Base-by-base conservation (phyloP, 2,797 vertebrate species). In the Echiichthys vipera region DNA sequence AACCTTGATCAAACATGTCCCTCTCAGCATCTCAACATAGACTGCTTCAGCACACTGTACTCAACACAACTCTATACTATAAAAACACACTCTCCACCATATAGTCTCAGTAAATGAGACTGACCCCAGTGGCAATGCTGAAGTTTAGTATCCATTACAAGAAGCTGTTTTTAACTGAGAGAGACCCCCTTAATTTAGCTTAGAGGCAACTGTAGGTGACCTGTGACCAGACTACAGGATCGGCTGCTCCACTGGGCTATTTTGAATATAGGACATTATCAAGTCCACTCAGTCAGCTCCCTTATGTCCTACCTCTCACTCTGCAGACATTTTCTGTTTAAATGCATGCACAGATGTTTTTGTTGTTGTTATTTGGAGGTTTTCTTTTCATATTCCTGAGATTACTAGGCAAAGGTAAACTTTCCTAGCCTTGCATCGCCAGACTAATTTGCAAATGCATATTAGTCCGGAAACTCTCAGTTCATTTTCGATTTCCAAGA, bases 161-260 rank as follows among this genome's bases (percentile, higher is more conserved):
- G 59, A 63, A 49, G 45, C 76, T 84, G 72, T 84, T 88, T 88
- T 87, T 87, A 85, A 80, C 75, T 2, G 0, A 45, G 51, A 20
- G 39, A 51, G 14, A 40, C 27, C 47, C 25, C 42, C 73, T 78
- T 75, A 49, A 79, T 74, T 80, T 82, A 80, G 78, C 69, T 9
- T 58, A 70, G 64, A 65, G n/a, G 18, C 67, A 61, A 46, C 81
- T 55, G 2, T 76, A 36, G 68, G 55, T 84, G 83, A 89, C 81
- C 81, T 87, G 70, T 85, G 74, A 66, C 81, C 69, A 32, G n/a
- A 27, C 39, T 4, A 12, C 18, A 2, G 15, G 59, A 78, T 53
- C 53, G 72, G 64, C 65, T 42, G 65, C 64, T 25, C 58, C 39
- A 24, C 71, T 73, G 63, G 5, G 62, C 81, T 84, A 81, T 83